phyloP scores from a whole-genome alignment of 2,888 invertebrate species.

The Chydorus sphaericus region DNA sequence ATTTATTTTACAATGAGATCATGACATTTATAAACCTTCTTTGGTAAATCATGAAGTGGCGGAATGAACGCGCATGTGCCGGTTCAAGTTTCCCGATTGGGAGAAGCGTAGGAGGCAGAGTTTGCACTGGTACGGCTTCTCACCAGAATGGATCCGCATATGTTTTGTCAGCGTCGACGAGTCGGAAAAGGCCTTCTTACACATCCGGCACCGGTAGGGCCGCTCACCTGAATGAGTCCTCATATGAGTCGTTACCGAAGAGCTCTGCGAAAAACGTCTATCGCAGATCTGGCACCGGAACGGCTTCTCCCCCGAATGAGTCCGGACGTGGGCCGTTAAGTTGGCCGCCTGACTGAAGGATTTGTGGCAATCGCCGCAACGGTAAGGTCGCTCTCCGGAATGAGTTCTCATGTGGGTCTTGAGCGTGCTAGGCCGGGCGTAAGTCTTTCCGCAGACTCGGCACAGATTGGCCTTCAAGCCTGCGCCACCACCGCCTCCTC shows the following conservation, averaged over 20 bases:
- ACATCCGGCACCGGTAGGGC: constrained; percentile 61
- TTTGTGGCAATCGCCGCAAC: constrained; percentile 86
- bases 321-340: constrained; percentile 88
- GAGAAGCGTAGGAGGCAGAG: constrained; percentile 90
- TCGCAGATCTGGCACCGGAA: constrained; percentile 96
- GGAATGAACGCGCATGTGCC: constrained; percentile 91
- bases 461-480: constrained; percentile 76
- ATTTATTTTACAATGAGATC: no score
- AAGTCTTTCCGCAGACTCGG: constrained; percentile 88
- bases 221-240: constrained; percentile 97
- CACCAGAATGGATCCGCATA: constrained; percentile 73
- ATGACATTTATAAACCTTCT: not conserved
- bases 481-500: constrained; percentile 38
- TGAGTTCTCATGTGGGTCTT: constrained; percentile 95
- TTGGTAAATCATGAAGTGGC: constrained; percentile 6
- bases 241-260: constrained; percentile 94
- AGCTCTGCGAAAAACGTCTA: constrained; percentile 87
- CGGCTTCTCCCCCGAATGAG: constrained; percentile 95
- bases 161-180: constrained; percentile 97
- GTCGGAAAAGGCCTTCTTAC: constrained; percentile 97
- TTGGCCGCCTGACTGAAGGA: constrained; percentile 98
- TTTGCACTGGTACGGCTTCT: constrained; percentile 97
- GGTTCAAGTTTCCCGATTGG: constrained; percentile 94
- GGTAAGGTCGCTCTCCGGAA: constrained; percentile 84
- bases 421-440: constrained; percentile 88